phyloP scores from a whole-genome alignment of 2,797 vertebrate genomes.

The Miichthys miiuy region DNA sequence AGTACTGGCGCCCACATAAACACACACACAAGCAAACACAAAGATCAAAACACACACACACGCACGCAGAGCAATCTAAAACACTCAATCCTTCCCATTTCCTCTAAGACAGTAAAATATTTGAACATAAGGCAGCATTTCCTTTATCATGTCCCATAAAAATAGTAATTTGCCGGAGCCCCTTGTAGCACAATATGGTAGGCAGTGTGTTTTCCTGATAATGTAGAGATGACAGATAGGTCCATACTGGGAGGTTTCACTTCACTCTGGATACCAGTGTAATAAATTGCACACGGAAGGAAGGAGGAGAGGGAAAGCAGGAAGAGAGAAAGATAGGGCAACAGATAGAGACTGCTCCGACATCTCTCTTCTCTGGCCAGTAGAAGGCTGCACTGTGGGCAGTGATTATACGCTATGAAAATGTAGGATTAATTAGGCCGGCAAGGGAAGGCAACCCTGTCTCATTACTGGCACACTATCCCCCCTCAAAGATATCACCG shows the following conservation, averaged over 20 bases:
- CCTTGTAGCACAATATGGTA: slow-evolving; percentile 90
- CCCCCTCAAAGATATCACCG: slow-evolving; percentile 89
- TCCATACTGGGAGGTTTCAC: slow-evolving; percentile 90
- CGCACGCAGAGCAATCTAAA: slow-evolving; percentile 50
- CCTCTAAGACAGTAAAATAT: slow-evolving; percentile 88
- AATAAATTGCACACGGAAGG: slow-evolving; percentile 87
- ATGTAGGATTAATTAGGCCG: slow-evolving; percentile 95
- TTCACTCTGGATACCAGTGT: slow-evolving; percentile 87
- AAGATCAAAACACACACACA: slow-evolving; percentile 50
- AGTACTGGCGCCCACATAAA: slow-evolving; percentile 16
- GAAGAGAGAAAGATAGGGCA: slow-evolving; percentile 69
- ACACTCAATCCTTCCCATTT: slow-evolving; percentile 75
- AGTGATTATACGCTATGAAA: slow-evolving; percentile 93
- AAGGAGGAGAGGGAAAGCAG: slow-evolving; percentile 66
- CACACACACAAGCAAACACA: slow-evolving; percentile 33
- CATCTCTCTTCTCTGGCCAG: slow-evolving; percentile 82
- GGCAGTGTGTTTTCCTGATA: slow-evolving; percentile 92
- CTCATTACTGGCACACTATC: slow-evolving; percentile 91
- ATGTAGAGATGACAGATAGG: slow-evolving; percentile 93
- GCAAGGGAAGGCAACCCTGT: slow-evolving; percentile 91
- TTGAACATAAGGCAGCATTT: slow-evolving; percentile 91
- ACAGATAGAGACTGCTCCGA: slow-evolving; percentile 82
- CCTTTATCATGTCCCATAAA: slow-evolving; percentile 94
- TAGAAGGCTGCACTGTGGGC: slow-evolving; percentile 88
- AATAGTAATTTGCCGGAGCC: slow-evolving; percentile 92